Base-by-base conservation (phyloP, 2,888 invertebrate species). In the Plebejus melissa region DNA sequence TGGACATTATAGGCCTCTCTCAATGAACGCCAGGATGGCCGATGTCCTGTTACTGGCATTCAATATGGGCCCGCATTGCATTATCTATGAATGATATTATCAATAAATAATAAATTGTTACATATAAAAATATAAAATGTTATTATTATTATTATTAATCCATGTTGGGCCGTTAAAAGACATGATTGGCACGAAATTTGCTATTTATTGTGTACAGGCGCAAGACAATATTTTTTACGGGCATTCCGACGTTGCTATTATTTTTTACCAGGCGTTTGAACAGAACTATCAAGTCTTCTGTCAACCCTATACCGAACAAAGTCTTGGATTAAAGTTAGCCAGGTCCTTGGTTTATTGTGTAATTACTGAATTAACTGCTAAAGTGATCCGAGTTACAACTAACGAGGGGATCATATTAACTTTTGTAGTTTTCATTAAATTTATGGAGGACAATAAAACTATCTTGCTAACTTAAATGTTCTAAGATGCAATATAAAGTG, bases 361-460 rank as follows among this genome's bases (percentile, higher is more conserved):
- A 79, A 81, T 79, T 80, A 81, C 77, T 70, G 75, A 78, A 79
- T 80, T 78, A 79, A 77, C 77, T 74, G 76, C 76, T 78, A 76
- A 78, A 75, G 71, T 65, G 75, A 76, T 75, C 75, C 74, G 69
- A 38, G 71, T 69, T 65, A 76, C 77, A 74, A 76, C 75, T 74
- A 75, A 76, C 74, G 74, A 58, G 74, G 38, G 71, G 72, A 76
- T 78, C 76, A 76, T 77, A 76, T 72, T 69, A 76, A 76, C 71
- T 41, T 46, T 69, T 58, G 28, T n/a, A 28, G 46, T 74, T 72
- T 57, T 46, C 71, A 71, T 50, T 54, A 16, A 50, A 54, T 72
- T 72, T 54, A 72, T 72, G 54, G 22, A 13, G 22, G 71, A 41
- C 11, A 28, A 28, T 71, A 46, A 41, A 60, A 60, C 60, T 60